Conservation (phyloP, 2,888 invertebrate species). For the Catocala sponsa region DNA sequence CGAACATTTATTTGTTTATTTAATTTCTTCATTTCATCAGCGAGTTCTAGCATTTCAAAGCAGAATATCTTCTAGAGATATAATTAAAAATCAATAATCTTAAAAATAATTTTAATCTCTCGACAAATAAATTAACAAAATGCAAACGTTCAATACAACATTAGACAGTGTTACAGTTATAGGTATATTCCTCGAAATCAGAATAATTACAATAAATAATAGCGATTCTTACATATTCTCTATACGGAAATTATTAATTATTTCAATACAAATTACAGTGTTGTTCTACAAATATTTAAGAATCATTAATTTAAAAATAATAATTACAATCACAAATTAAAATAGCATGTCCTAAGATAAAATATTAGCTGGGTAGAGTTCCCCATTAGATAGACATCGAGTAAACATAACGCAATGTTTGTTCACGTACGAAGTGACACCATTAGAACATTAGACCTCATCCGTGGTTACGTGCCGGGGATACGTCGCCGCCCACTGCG, state of each 20-base stretch:
- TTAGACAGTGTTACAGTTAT: slow-evolving; percentile 25
- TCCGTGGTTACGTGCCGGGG: slow-evolving; percentile 66
- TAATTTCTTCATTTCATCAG: slow-evolving; percentile 13
- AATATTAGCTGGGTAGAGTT: slow-evolving; percentile 56
- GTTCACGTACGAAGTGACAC: slow-evolving; percentile 52
- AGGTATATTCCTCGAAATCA: slow-evolving; percentile 69
- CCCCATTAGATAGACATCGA: slow-evolving; percentile 44
- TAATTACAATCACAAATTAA: slow-evolving; percentile 66
- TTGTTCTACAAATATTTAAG: slow-evolving; percentile 63
- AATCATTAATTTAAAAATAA: slow-evolving; percentile 70
- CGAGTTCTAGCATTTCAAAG: slow-evolving; percentile 4
- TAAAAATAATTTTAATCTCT: slow-evolving; percentile 86
- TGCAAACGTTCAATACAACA: slow-evolving; percentile 73
- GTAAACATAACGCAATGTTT: slow-evolving; percentile 38
- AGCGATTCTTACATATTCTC: slow-evolving; percentile 63
- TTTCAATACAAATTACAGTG: slow-evolving; percentile 71
- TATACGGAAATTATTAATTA: slow-evolving; percentile 67
- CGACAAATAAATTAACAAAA: slow-evolving; percentile 86
- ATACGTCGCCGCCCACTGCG: slow-evolving; percentile 67
- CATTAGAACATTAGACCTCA: slow-evolving; percentile 52
- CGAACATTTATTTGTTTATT: slow-evolving; percentile 48
- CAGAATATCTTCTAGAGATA: not conserved
- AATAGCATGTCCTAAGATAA: slow-evolving; percentile 70
- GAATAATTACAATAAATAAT: slow-evolving; percentile 78
- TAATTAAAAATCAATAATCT: slow-evolving; percentile 59